Evolutionary conservation across 2,888 invertebrate species (phyloP), one percentile per base, ranked within the genome.

Genomic region (Plebejus argus): DNA sequence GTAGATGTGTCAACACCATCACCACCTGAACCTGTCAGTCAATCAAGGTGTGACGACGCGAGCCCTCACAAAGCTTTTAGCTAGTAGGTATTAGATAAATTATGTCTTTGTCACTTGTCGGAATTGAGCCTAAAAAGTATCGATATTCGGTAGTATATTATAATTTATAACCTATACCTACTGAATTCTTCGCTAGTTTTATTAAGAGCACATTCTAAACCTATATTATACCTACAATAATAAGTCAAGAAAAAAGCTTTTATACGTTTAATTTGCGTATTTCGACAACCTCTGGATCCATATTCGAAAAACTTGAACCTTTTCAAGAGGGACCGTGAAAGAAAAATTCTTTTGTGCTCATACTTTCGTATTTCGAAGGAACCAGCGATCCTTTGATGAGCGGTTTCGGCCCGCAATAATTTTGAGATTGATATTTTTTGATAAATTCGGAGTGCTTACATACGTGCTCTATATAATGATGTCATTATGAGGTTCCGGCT

Each of bases 261-360:
- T 76, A 74, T 78, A 70, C 56, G 53, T 76, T 45, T 45, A 72
- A 77, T 45, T 39, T 39, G 72, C 56, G 56, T 72, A 39, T 77
- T 72, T 74, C 74, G 18, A 72, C 72, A 77, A 58, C 70, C 70
- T 70, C 78, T 80, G 70, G 71, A 78, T 80, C 78, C 77, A 77
- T 76, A 79, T 78, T 79, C 80, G 76, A 79, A 81, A 53, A 81
- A 82, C 80, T 81, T 81, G 79, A 83, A 82, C 83, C 83, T 84
- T 83, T 83, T 80, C 79, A 80, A 82, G 80, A 78, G 80, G 82
- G 53, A 79, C 79, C 76, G 81, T 78, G 78, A 79, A 80, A 78
- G 81, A 78, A 82, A 81, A 80, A 80, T 81, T 80, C 82, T 81
- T 82, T 84, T 84, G 83, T 83, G 79, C 81, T 78, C 78, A 80